A percentile compares a stretch with the other conserved stretches of the same genome.
These are phyloP conservation scores for Drosophila willistoni DNA, from an alignment of 1,140 invertebrate species.

Conservation along the genomic window DNA sequence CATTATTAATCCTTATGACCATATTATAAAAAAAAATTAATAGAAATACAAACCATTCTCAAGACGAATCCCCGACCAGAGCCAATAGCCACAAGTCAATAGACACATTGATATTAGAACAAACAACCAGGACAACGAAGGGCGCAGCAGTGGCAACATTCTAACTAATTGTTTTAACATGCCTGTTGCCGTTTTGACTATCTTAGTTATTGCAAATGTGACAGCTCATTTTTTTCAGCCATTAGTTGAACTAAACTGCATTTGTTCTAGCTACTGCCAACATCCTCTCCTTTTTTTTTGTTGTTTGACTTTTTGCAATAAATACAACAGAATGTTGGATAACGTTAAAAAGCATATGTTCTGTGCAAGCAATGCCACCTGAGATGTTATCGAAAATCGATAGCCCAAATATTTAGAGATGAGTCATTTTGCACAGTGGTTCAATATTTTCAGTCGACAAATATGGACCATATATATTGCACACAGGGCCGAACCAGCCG, in stretches of 20 bases:
- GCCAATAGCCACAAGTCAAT: conserved; percentile 66
- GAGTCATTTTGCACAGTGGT: background rate
- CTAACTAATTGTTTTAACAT: conserved; percentile 66
- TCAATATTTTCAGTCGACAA: too few relatives aligned
- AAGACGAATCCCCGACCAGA: conserved; percentile 58
- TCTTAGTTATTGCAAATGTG: conserved; percentile 7
- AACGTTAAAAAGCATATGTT: conserved; percentile 10
- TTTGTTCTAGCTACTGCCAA: background rate
- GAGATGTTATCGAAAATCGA: background rate
- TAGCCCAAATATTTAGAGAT: background rate
- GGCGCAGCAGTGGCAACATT: conserved; percentile 66
- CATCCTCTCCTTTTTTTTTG: conserved; percentile 35
- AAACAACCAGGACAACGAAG: conserved; percentile 60
- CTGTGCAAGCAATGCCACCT: background rate
- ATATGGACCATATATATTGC: too few relatives aligned
- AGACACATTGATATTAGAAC: conserved; percentile 48
- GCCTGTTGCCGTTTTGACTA: conserved; percentile 11
- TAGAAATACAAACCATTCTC: conserved; percentile 45
- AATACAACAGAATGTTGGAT: conserved; percentile 13
- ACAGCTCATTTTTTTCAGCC: conserved; percentile 44
- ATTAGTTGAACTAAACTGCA: conserved; percentile 36
- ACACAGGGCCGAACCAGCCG: too few relatives aligned
- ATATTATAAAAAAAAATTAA: background rate
- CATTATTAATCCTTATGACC: background rate
- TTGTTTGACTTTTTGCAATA: conserved; percentile 42